Evolutionary conservation across 2,797 vertebrate genomes (phyloP), one percentile per base, ranked within the genome.

Genomic region (Emydoidea blandingii): DNA sequence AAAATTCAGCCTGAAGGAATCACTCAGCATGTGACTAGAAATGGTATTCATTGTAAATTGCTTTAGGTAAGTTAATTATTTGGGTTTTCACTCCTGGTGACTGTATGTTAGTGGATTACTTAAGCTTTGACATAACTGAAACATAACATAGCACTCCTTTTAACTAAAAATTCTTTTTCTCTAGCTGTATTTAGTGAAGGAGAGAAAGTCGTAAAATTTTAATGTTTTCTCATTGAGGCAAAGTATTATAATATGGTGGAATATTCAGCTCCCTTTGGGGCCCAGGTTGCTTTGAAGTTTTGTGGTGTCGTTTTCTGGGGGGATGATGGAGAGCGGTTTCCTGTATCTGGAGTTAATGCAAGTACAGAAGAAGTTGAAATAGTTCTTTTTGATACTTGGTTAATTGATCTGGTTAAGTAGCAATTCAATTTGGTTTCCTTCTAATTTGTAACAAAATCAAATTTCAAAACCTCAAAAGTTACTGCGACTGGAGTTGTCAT

Each of bases 1-100:
- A 76, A 92, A 90, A 91, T 92, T 49, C 85, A 96, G 93, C n/a
- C 34, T 10, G 18, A 68, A 68, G 62, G 14, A 68, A 37, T 37
- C 65, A 68, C n/a, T 37, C 3, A 37, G 18, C 65, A 37, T 68
- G 8, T 68, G 65, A 68, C 18, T 37, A 21, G 31, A 68, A n/a
- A 37, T 21, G 9, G 62, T n/a, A 8, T 68, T 68, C 18, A 9
- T 68, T 19, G 15, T 68, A 68, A 37, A 68, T 68, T 68, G 65
- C 34, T 68, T 37, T 68, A 23, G 65, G 21, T 37, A 68, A 68
- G 65, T 68, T 37, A n/a, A 68, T 5, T 19, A 68, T 37, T 68
- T 68, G 21, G 19, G n/a, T 37, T 37, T 68, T 68, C n/a, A 37
- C n/a, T 68, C 65, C 19, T 23, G 65, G 65, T 59, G 57, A 59